These are phyloP conservation scores for Drosophila pseudoobscura DNA, from an alignment of 1,140 invertebrate species.

Conservation along the genomic window DNA sequence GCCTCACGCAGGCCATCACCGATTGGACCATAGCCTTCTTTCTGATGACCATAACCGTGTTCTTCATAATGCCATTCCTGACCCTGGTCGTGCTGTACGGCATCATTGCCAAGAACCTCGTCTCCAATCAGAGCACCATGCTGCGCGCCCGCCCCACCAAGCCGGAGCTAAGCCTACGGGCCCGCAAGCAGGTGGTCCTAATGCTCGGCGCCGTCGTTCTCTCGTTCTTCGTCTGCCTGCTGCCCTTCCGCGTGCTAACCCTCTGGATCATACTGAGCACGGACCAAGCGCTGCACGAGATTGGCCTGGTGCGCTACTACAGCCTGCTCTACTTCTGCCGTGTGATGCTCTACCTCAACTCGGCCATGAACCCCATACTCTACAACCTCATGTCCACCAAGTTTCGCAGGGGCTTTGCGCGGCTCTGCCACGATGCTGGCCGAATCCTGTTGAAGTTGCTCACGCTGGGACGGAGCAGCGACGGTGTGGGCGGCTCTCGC, in stretches of 20 bases:
- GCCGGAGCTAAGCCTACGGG: constrained; percentile 84
- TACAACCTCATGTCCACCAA: constrained; percentile 97
- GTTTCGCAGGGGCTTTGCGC: constrained; percentile 92
- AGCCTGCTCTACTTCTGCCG: constrained; percentile 93
- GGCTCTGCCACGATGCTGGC: constrained; percentile 84
- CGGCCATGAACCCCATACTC: constrained; percentile 94
- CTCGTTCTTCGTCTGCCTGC: constrained; percentile 95
- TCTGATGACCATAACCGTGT: constrained; percentile 89
- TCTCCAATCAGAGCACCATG: constrained; percentile 89
- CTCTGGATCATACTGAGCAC: constrained; percentile 92
- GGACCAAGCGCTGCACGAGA: constrained; percentile 85
- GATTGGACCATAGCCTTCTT: constrained; percentile 91
- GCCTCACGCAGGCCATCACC: constrained; percentile 88
- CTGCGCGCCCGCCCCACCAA: constrained; percentile 85
- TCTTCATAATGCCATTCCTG: constrained; percentile 92
- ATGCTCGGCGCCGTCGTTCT: constrained; percentile 95
- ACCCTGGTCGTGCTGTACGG: constrained; percentile 92
- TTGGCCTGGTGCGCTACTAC: constrained; percentile 92
- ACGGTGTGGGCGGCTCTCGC: constrained; percentile 17
- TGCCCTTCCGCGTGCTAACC: constrained; percentile 93
- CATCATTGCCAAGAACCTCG: constrained; percentile 92
- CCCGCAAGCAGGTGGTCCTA: constrained; percentile 91
- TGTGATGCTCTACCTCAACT: constrained; percentile 94
- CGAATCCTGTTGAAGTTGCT: constrained; percentile 61
- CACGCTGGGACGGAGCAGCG: constrained; percentile 46